A percentile compares a stretch with the other conserved stretches of the same genome.
Evolutionary conservation across 2,113 vertebrate species (phyloP).

Genomic region (Triplophysa dalaica): DNA sequence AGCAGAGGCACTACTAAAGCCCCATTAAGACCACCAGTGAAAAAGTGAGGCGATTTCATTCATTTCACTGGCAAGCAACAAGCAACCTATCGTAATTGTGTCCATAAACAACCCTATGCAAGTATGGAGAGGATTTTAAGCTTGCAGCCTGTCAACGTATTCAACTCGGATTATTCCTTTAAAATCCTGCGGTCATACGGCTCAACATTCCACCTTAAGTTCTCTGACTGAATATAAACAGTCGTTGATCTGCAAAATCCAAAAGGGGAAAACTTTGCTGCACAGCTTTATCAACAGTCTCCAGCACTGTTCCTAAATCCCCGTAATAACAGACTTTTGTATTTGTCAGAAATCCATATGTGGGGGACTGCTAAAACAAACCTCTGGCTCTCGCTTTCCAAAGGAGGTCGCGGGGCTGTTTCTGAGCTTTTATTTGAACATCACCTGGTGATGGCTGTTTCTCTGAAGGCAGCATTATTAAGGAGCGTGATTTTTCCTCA

Average conservation of each 20-base stretch:
- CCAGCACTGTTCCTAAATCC: constrained; percentile 18
- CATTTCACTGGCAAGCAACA: too few species aligned
- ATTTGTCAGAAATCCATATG: constrained; percentile 22
- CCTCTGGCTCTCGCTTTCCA: constrained; percentile 39
- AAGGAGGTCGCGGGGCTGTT: background rate
- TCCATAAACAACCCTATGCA: too few species aligned
- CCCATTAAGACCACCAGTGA: too few species aligned
- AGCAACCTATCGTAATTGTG: too few species aligned
- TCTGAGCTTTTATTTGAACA: constrained; percentile 18
- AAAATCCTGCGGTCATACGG: background rate
- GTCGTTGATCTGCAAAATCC: background rate
- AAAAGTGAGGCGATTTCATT: too few species aligned
- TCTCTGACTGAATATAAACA: constrained; percentile 10
- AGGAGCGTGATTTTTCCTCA: constrained; percentile 18
- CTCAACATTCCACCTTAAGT: background rate
- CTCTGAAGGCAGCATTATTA: constrained; percentile 51
- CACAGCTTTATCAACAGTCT: constrained; percentile 46
- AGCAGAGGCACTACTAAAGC: too few species aligned
- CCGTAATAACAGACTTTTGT: background rate
- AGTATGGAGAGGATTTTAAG: background rate
- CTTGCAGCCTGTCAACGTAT: background rate
- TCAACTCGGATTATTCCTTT: background rate
- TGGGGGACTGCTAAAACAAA: constrained; percentile 9
- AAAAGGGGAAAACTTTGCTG: background rate
- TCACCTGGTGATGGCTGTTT: constrained; percentile 14